These are phyloP conservation scores for Zaprionus tsacasi DNA, from an alignment of 1,140 invertebrate genomes.

Conservation along the genomic window DNA sequence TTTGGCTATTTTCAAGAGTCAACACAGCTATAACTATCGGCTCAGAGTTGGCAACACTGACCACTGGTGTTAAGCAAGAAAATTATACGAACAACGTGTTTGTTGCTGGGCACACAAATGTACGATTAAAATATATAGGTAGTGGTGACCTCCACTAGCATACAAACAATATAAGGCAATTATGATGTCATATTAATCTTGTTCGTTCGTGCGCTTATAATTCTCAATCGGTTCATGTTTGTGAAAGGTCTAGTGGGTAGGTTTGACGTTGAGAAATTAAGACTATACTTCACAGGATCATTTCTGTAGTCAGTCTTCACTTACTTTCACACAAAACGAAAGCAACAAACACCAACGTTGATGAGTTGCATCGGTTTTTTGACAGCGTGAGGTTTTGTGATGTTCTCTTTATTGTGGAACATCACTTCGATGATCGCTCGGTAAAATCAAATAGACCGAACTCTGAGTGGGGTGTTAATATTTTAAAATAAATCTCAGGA, in stretches of 20 bases:
- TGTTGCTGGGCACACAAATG: too few species aligned
- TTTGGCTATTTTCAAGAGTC: too few species aligned
- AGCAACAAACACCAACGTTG: background rate
- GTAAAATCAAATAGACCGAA: background rate
- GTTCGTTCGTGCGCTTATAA: background rate
- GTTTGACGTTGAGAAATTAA: background rate
- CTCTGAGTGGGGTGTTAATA: constrained; percentile 1
- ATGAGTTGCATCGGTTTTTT: background rate
- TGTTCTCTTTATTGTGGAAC: background rate
- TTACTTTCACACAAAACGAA: background rate
- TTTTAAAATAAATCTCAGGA: too few species aligned
- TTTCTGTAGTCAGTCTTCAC: too few species aligned
- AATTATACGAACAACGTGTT: too few species aligned
- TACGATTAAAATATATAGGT: too few species aligned
- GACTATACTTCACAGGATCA: too few species aligned
- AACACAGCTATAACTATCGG: too few species aligned
- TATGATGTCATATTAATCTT: background rate
- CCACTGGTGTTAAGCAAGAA: too few species aligned
- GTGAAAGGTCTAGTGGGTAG: background rate
- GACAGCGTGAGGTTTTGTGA: background rate
- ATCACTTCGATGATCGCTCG: background rate
- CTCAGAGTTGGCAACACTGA: too few species aligned
- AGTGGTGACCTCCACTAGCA: too few species aligned
- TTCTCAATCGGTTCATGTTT: background rate
- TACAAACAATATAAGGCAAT: too few species aligned